phyloP scores from a whole-genome alignment of 2,888 invertebrate species.

The Uloborus plumipes region DNA sequence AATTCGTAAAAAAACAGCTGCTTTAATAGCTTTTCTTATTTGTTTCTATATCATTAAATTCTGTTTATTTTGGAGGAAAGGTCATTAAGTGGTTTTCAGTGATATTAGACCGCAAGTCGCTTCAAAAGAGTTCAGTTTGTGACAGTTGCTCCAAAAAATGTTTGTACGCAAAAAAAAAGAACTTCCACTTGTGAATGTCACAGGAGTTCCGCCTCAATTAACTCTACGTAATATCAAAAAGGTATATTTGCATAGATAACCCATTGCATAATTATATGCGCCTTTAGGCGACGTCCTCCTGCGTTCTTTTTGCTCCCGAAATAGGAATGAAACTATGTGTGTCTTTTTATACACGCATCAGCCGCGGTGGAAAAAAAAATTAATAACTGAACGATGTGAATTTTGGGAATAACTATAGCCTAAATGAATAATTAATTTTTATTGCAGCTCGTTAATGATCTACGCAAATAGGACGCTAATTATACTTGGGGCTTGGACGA shows the following conservation, averaged over 20 bases:
- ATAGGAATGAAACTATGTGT: not conserved
- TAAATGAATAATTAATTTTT: constrained; percentile 59
- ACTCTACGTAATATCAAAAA: constrained; percentile 13
- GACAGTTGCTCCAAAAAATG: no score
- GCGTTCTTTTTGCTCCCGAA: not conserved
- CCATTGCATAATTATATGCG: constrained; percentile 51
- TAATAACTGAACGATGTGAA: not conserved
- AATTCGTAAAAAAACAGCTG: no score
- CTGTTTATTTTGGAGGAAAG: constrained; percentile 47
- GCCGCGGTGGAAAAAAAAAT: not conserved
- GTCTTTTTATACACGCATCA: constrained; percentile 15
- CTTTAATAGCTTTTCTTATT: no score
- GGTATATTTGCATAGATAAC: constrained; percentile 56
- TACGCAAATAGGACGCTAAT: constrained; percentile 51
- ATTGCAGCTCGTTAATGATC: constrained; percentile 56
- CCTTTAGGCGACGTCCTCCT: constrained; percentile 17
- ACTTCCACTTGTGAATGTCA: constrained; percentile 28
- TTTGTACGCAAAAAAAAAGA: constrained; percentile 38
- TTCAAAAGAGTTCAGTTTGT: constrained; percentile 5
- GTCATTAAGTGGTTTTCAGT: constrained; percentile 59
- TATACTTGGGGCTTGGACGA: constrained; percentile 32
- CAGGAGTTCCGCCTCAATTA: constrained; percentile 35
- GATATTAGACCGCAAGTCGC: constrained; percentile 57
- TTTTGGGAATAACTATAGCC: constrained; percentile 15
- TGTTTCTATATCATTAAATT: constrained; percentile 34